Evolutionary conservation across 2,888 invertebrate species (phyloP), one percentile per base, ranked within the genome.

Genomic region (Andrena camellia): DNA sequence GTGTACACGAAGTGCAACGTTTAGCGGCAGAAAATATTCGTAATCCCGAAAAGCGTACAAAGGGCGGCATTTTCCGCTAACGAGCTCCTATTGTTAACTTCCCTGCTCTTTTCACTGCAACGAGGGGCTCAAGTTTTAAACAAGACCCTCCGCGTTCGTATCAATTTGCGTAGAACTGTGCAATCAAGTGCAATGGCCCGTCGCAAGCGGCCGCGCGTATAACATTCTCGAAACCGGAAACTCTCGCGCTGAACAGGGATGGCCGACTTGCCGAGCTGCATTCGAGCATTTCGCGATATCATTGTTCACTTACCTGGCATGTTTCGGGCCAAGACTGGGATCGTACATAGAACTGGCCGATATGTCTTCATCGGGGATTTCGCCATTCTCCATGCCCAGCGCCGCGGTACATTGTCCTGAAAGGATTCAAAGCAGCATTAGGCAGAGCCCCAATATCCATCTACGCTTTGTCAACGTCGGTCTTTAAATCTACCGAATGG

Each of bases 301-400:
- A 91, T 90, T 91, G 89, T 90, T 90, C 87, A 85, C 89, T 84
- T 91, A 93, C 93, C 93, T 93, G 88, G 93, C 93, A 88, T 93
- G 92, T 83, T 93, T 93, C 64, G 93, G 93, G 67, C 92, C 93
- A 70, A 94, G 93, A 78, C 92, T 93, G 26, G 93, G 93, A 87
- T 92, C 93, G 89, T 93, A 93, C 92, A 93, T 93, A 78, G 93
- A 93, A 86, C 93, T 94, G 74, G 93, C 93, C 74, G 93, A 90
- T 90, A 94, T 93, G 91, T 94, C 93, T 90, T 93, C 93, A 88
- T 94, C 93, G 77, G 92, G 92, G 90, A 94, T 93, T 89, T 93
- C 93, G 83, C 93, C 93, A 86, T 86, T 93, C 90, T 93, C 93
- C 93, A 94, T 93, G 81, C 93, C 93, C 90, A 94, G 87, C 64